phyloP scores from a whole-genome alignment of 2,113 vertebrate species.

The Xiphias gladius region DNA sequence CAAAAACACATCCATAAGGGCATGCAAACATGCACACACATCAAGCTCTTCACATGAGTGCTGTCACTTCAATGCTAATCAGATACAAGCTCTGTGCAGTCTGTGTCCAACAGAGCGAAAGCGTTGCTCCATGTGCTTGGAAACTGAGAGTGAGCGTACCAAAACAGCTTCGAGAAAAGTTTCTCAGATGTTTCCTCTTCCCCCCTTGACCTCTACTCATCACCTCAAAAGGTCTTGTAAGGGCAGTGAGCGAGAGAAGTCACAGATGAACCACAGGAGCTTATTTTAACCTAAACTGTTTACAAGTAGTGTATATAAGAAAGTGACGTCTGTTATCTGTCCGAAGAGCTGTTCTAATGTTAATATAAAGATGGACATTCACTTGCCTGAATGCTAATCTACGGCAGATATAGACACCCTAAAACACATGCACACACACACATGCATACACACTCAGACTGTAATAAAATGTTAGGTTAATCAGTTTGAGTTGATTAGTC shows the following conservation, averaged over 20 bases:
- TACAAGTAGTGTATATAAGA: background rate
- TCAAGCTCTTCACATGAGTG: slow-evolving; percentile 37
- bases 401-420: slow-evolving; percentile 14
- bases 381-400: slow-evolving; percentile 28
- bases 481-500: slow-evolving; percentile 75
- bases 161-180: background rate
- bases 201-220: slow-evolving; percentile 8
- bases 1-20: background rate
- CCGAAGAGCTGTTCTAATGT: slow-evolving; percentile 18
- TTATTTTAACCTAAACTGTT: slow-evolving; percentile 30
- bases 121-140: slow-evolving; percentile 35
- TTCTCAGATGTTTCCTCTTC: background rate
- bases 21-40: background rate
- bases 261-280: slow-evolving; percentile 15
- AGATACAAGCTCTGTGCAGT: slow-evolving; percentile 32
- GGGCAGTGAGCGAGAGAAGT: background rate
- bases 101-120: slow-evolving; percentile 23
- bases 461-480: slow-evolving; percentile 69
- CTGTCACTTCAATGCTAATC: slow-evolving; percentile 45
- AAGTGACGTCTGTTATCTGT: slow-evolving; percentile 12
- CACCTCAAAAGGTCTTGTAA: background rate
- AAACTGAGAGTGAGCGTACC: slow-evolving; percentile 24
- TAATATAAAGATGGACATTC: slow-evolving; percentile 38
- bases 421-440: background rate
- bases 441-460: background rate